Evolutionary conservation across 2,888 invertebrate species (phyloP), one percentile per base, ranked within the genome.

Genomic region (Zonitis immaculata): DNA sequence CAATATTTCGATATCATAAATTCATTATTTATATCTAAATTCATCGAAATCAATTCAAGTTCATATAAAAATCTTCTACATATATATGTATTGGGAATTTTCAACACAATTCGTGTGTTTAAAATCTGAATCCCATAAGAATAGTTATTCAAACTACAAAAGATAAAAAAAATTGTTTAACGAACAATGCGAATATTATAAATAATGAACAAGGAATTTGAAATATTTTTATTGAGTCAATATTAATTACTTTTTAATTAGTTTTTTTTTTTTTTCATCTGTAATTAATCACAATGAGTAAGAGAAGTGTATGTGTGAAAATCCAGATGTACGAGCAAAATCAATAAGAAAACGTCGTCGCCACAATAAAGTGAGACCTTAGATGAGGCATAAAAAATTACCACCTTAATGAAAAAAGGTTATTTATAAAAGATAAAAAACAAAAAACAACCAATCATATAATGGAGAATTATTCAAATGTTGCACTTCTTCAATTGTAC

Each of bases 401-500:
- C 30, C 47, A 20, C 48, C 30, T 49, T 48, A 43, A 52, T 52
- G 47, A 52, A 18, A 14, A 48, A 42, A 22, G 25, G n/a, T n/a
- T n/a, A n/a, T n/a, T n/a, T n/a, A n/a, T n/a, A n/a, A n/a, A n/a
- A n/a, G n/a, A n/a, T n/a, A n/a, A n/a, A n/a, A n/a, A n/a, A n/a
- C n/a, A n/a, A n/a, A n/a, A n/a, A n/a, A n/a, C n/a, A n/a, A n/a
- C n/a, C n/a, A n/a, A 44, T 52, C 51, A 52, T 43, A 44, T 27
- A 39, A 25, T 3, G 20, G 18, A 12, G 14, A 39, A 46, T 49
- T 47, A 55, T 51, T 55, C 49, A 48, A 55, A 48, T 51, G 48
- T 55, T 51, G 45, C 35, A 51, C 51, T 42, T 47, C 44, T 26
- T n/a, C n/a, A 47, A 49, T 47, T 50, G 45, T 49, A 32, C 42